Evolutionary conservation across 1,140 invertebrate species (phyloP).

Genomic region (Drosophila azteca): DNA sequence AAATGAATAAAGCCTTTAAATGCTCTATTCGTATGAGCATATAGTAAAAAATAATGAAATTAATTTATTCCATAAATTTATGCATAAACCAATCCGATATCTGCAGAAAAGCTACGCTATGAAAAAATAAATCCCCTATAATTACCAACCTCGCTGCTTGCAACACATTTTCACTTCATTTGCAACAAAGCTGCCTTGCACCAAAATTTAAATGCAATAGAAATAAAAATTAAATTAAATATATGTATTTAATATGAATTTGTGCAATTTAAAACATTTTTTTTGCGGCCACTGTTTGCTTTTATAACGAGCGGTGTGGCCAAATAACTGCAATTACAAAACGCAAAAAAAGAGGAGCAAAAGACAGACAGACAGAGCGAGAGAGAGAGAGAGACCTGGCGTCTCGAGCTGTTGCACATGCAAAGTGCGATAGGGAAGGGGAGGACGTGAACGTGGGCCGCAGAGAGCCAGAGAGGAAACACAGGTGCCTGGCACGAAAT

Average conservation of each 20-base stretch:
- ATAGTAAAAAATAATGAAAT: background rate
- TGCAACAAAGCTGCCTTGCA: constrained; percentile 2
- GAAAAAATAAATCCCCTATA: constrained; percentile 29
- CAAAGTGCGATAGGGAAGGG: constrained; percentile 51
- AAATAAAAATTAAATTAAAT: constrained; percentile 61
- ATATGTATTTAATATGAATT: constrained; percentile 42
- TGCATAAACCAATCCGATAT: constrained; percentile 14
- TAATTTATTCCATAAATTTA: constrained; percentile 18
- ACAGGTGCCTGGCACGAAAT: constrained; percentile 71
- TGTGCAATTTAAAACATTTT: constrained; percentile 43
- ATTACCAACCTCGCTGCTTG: constrained; percentile 18
- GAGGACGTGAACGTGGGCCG: background rate
- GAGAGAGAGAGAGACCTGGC: constrained; percentile 16
- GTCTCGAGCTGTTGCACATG: constrained; percentile 75
- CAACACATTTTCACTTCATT: constrained; percentile 65
- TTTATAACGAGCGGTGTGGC: constrained; percentile 53
- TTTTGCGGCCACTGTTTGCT: constrained; percentile 44
- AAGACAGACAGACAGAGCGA: background rate
- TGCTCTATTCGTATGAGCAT: background rate
- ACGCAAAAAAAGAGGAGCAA: constrained; percentile 24
- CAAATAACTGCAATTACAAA: constrained; percentile 76
- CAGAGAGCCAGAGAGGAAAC: constrained; percentile 9
- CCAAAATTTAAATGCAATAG: constrained; percentile 62
- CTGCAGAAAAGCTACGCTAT: background rate
- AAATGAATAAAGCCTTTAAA: background rate